Conservation (phyloP, 37 sponge, comb jelly and placozoan species). For the Amphimedon queenslandica region DNA sequence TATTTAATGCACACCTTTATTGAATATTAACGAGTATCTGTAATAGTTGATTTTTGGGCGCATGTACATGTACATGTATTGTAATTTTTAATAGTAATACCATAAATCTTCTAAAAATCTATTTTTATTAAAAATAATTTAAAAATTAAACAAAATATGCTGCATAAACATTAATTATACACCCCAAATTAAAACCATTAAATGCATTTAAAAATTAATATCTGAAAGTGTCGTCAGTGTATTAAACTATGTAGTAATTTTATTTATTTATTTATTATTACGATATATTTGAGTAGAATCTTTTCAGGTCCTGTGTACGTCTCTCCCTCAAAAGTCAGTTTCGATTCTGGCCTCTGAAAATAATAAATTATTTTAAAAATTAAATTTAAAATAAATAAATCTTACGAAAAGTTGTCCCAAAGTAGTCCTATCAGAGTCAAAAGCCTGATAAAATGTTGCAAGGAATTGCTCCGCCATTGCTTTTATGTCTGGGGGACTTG, state of each 20-base stretch:
- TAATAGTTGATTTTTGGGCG: background rate
- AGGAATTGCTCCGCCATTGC: constrained; percentile 57
- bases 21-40: no score
- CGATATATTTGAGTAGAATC: constrained; percentile 64
- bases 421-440: constrained; percentile 66
- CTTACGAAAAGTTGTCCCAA: constrained; percentile 71
- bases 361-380: constrained; percentile 3
- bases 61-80: no score
- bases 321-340: constrained; percentile 67
- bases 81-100: no score
- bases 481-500: background rate
- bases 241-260: no score
- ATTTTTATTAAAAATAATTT: no score
- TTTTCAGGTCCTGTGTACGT: constrained; percentile 37
- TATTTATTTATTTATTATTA: no score
- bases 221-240: no score
- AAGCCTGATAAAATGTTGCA: constrained; percentile 50
- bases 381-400: no score
- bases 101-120: no score
- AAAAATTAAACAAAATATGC: background rate
- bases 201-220: no score
- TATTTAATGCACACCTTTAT: background rate
- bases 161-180: no score
- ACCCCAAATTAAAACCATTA: no score
- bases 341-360: constrained; percentile 48